Percentiles rank a stretch among this genome's conserved stretches.
Conservation (phyloP, 2,797 vertebrate genomes). For the Rhinogobio ventralis region DNA sequence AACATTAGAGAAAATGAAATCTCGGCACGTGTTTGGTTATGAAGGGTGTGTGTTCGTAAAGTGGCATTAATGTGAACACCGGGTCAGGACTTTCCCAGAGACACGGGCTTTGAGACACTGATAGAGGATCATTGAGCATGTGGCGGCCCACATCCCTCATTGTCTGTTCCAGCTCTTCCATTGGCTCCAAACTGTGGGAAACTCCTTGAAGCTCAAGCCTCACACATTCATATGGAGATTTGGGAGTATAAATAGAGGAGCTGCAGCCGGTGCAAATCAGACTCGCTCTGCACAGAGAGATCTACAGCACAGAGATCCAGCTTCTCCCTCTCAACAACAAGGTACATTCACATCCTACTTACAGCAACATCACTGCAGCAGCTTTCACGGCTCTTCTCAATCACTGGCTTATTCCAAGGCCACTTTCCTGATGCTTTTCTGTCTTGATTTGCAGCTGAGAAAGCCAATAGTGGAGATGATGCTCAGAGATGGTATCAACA, state of each 20-base stretch:
- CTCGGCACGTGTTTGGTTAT: background rate
- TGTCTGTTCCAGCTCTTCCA: conserved; percentile 71
- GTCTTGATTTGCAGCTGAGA: conserved; percentile 36
- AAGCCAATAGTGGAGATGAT: conserved; percentile 61
- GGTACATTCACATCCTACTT: background rate
- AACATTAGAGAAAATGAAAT: background rate
- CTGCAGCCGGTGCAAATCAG: conserved; percentile 64
- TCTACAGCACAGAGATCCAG: conserved; percentile 70
- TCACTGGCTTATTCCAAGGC: background rate
- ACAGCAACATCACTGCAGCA: background rate
- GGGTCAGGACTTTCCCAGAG: conserved; percentile 60
- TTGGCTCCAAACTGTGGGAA: conserved; percentile 91
- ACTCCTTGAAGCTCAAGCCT: conserved; percentile 73
- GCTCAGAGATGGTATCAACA: conserved; percentile 63
- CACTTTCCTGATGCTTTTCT: background rate
- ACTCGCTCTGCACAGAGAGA: conserved; percentile 68
- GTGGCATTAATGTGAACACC: conserved; percentile 62
- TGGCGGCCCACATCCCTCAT: conserved; percentile 61
- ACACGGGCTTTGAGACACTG: conserved; percentile 28
- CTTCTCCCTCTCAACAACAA: conserved; percentile 63
- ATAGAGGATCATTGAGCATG: conserved; percentile 56
- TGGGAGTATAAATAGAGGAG: conserved; percentile 81
- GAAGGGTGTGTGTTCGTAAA: background rate
- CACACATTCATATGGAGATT: conserved; percentile 84
- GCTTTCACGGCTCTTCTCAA: background rate